These are phyloP conservation scores for Chloroceryle inda DNA, from an alignment of 2,797 vertebrate species.

Conservation along the genomic window DNA sequence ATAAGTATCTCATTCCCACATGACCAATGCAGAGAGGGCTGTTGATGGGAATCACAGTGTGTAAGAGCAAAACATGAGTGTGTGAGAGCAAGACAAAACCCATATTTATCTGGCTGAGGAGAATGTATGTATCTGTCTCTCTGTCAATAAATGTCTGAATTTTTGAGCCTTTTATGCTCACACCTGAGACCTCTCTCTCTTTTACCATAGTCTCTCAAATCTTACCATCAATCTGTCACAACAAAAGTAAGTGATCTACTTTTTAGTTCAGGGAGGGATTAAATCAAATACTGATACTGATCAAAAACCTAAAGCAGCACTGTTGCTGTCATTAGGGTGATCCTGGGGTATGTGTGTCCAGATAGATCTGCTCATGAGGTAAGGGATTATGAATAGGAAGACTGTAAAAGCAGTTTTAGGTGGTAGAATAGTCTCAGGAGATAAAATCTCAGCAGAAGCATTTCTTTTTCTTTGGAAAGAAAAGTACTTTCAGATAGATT, in stretches of 20 bases:
- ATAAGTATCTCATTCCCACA: background rate
- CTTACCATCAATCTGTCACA: constrained; percentile 9
- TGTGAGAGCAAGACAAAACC: background rate
- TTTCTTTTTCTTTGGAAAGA: background rate
- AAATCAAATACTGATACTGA: background rate
- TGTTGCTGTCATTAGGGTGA: background rate
- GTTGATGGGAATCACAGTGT: background rate
- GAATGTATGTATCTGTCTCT: background rate
- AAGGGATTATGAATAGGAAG: background rate
- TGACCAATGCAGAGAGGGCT: background rate
- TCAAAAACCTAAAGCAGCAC: background rate
- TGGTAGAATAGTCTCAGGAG: background rate
- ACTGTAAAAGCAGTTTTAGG: background rate
- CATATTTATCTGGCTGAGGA: background rate
- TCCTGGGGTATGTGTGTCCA: background rate
- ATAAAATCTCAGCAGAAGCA: background rate
- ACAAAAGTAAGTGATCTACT: background rate
- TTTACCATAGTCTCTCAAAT: background rate
- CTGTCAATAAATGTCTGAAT: constrained; percentile 2
- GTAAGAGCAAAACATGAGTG: background rate
- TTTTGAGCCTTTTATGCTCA: background rate
- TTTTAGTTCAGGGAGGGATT: background rate
- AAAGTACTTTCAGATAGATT: background rate
- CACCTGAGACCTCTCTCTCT: background rate
- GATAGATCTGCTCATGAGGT: background rate